These are phyloP conservation scores for Heliconius melpomene DNA, from an alignment of 1,140 invertebrate species.

Conservation along the genomic window DNA sequence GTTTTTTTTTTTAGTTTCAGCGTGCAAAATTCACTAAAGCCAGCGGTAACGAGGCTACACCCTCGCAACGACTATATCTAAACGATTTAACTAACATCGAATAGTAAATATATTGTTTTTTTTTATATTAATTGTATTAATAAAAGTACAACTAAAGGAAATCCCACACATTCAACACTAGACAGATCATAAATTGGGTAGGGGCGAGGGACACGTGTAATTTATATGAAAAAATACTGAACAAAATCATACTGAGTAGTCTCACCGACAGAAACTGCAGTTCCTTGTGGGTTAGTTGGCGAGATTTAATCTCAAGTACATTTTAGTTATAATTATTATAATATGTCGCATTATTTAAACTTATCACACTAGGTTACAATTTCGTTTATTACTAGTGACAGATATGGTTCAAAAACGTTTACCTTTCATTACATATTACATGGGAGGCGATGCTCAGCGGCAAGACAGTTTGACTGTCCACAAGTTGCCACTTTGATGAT, in stretches of 20 bases:
- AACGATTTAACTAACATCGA: conserved; percentile 53
- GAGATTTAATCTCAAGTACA: conserved; percentile 28
- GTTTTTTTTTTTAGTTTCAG: conserved; percentile 62
- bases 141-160: conserved; percentile 55
- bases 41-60: conserved; percentile 60
- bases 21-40: conserved; percentile 78
- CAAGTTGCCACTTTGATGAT: not conserved
- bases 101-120: conserved; percentile 53
- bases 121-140: conserved; percentile 51
- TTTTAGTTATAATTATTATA: conserved; percentile 1
- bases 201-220: conserved; percentile 53
- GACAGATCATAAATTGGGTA: conserved; percentile 66
- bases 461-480: not conserved
- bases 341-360: conserved; percentile 17
- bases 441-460: not conserved
- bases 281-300: not conserved
- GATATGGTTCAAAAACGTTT: conserved; percentile 12
- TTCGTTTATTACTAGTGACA: conserved; percentile 7
- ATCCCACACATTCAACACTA: conserved; percentile 57
- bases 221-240: conserved; percentile 45
- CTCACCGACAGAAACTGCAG: conserved; percentile 7
- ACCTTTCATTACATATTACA: conserved; percentile 11
- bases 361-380: conserved; percentile 21
- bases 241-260: conserved; percentile 18
- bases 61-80: conserved; percentile 56